Percentiles rank a stretch among this genome's conserved stretches.
These are phyloP conservation scores for Sthenelais limicola DNA, from an alignment of 2,888 invertebrate species.

Conservation along the genomic window DNA sequence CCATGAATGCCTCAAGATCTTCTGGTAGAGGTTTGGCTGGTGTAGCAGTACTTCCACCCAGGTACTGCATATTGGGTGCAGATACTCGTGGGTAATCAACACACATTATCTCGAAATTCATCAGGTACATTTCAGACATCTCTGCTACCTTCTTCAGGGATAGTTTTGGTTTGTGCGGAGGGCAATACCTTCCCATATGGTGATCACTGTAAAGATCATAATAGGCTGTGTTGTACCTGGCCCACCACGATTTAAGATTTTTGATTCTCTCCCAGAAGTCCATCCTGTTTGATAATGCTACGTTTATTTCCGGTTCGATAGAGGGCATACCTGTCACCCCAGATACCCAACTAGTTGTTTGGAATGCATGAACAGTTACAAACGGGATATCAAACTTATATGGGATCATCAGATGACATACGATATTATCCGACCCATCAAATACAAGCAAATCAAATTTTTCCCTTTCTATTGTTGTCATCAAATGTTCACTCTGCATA, in stretches of 20 bases:
- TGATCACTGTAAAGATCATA: background rate
- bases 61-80: constrained; percentile 29
- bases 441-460: constrained; percentile 25
- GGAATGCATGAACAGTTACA: constrained; percentile 17
- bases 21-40: constrained; percentile 1
- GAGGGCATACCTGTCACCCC: constrained; percentile 35
- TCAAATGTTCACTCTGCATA: background rate
- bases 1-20: constrained; percentile 10
- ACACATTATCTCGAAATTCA: constrained; percentile 31
- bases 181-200: constrained; percentile 1
- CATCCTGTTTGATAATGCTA: constrained; percentile 9
- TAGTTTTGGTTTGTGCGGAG: constrained; percentile 22
- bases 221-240: background rate
- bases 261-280: constrained; percentile 25
- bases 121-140: constrained; percentile 25
- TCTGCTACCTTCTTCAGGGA: constrained; percentile 8
- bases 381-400: constrained; percentile 38
- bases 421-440: constrained; percentile 3
- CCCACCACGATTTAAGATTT: constrained; percentile 2
- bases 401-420: constrained; percentile 15
- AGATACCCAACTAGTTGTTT: constrained; percentile 10
- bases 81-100: constrained; percentile 34
- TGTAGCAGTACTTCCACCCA: background rate
- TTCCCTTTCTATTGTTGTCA: background rate
- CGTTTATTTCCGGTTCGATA: constrained; percentile 20